phyloP scores from a whole-genome alignment of 2,888 invertebrate species.

The Tenthredo amoena region DNA sequence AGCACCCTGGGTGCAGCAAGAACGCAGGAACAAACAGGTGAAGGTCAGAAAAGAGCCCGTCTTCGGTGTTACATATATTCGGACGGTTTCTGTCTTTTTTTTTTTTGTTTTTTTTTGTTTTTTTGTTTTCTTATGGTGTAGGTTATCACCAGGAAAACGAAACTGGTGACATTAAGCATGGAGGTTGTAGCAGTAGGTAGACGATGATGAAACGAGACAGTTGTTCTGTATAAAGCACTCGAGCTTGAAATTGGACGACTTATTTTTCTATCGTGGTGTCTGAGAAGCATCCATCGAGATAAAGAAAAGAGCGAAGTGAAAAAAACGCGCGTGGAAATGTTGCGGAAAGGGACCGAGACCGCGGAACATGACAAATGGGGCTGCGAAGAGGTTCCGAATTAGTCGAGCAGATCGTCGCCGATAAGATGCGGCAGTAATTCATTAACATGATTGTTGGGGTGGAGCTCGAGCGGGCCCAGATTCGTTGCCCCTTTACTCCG shows the following conservation, averaged over 20 bases:
- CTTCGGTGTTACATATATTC: not conserved
- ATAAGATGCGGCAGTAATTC: conserved; percentile 67
- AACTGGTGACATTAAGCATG: not conserved
- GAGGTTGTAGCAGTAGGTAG: not conserved
- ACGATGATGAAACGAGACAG: not conserved
- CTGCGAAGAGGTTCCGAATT: conserved; percentile 64
- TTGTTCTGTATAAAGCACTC: not conserved
- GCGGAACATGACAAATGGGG: conserved; percentile 54
- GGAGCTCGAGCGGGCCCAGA: conserved; percentile 13
- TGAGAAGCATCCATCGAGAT: not conserved
- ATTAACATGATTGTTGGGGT: conserved; percentile 68
- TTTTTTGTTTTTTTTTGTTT: not conserved
- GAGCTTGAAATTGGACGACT: not conserved
- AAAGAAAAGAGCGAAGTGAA: not conserved
- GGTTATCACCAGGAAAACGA: conserved; percentile 16
- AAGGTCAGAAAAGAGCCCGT: not conserved
- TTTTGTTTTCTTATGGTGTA: not conserved
- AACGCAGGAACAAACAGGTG: conserved; percentile 35
- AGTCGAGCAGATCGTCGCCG: conserved; percentile 65
- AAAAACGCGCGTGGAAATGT: not conserved
- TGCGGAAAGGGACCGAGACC: conserved; percentile 1
- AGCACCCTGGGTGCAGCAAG: conserved; percentile 35
- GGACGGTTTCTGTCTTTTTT: not conserved
- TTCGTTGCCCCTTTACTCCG: not conserved
- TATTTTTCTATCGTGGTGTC: not conserved